Evolutionary conservation across 2,888 invertebrate genomes (phyloP).

Genomic region (Deilephila elpenor): DNA sequence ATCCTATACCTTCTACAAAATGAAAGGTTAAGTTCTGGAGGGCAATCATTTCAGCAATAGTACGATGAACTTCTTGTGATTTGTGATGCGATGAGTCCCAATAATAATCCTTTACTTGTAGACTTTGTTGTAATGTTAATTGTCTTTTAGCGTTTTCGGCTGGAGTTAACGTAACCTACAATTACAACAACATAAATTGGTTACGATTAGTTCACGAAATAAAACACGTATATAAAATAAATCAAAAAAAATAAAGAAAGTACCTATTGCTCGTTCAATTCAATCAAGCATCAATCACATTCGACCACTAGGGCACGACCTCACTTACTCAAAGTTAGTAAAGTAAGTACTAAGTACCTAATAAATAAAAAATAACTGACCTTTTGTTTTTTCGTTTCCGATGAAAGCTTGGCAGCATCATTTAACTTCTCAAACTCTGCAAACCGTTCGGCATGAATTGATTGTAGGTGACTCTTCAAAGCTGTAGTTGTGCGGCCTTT

Average conservation of each 20-base stretch:
- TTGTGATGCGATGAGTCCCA: conserved; percentile 39
- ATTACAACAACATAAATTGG: conserved; percentile 33
- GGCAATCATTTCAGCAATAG: conserved; percentile 43
- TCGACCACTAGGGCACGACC: no score
- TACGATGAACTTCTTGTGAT: conserved; percentile 37
- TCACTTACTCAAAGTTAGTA: no score
- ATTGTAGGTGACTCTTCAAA: conserved; percentile 43
- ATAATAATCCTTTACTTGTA: conserved; percentile 35
- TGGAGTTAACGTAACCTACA: conserved; percentile 36
- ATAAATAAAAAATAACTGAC: no score
- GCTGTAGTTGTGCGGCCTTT: conserved; percentile 40
- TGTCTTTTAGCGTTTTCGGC: conserved; percentile 37
- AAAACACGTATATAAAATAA: conserved; percentile 31
- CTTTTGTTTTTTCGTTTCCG: no score
- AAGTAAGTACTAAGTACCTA: no score
- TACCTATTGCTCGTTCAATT: conserved; percentile 40
- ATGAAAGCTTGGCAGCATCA: conserved; percentile 22
- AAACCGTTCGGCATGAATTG: conserved; percentile 42
- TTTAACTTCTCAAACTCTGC: conserved; percentile 37
- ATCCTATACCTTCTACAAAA: conserved; percentile 41
- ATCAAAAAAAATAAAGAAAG: conserved; percentile 37
- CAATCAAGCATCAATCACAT: conserved; percentile 27
- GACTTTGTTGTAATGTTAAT: conserved; percentile 39
- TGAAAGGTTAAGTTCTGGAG: conserved; percentile 39
- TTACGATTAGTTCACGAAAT: conserved; percentile 34